These are phyloP conservation scores for Enteromius paludinosus DNA, from an alignment of 2,797 vertebrate species.

Conservation along the genomic window DNA sequence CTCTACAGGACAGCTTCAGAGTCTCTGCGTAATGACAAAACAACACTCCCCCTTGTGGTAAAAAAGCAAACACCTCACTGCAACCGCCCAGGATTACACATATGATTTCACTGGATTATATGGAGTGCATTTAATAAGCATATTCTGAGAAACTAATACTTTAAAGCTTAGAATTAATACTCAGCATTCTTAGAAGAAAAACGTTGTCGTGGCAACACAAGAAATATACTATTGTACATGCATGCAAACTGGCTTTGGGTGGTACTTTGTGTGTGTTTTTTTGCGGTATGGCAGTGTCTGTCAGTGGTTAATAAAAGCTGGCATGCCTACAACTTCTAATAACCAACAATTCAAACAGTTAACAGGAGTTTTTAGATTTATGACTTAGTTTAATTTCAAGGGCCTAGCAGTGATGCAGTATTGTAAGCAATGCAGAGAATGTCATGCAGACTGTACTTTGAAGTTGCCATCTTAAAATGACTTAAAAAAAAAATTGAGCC, in stretches of 20 bases:
- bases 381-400: neutral
- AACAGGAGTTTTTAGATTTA: slow-evolving; percentile 16
- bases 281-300: slow-evolving; percentile 17
- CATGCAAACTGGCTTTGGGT: slow-evolving; percentile 27
- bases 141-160: slow-evolving; percentile 33
- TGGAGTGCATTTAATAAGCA: slow-evolving; percentile 23
- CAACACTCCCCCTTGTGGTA: slow-evolving; percentile 78
- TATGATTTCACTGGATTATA: slow-evolving; percentile 42
- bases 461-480: neutral
- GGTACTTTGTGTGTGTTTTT: slow-evolving; percentile 32
- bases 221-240: slow-evolving; percentile 9
- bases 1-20: neutral
- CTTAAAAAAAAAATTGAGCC: neutral
- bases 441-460: neutral
- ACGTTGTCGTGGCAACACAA: slow-evolving; percentile 21
- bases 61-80: slow-evolving; percentile 45
- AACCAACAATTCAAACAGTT: slow-evolving; percentile 18
- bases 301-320: slow-evolving; percentile 35
- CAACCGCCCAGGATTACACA: slow-evolving; percentile 39
- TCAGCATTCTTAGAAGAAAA: slow-evolving; percentile 9
- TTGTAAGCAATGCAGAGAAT: neutral
- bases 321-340: slow-evolving; percentile 20
- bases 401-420: neutral
- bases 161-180: slow-evolving; percentile 33
- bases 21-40: neutral